These are phyloP conservation scores for Ephydatia muelleri DNA, from an alignment of 37 sponge, comb jelly and placozoan species.

Conservation along the genomic window DNA sequence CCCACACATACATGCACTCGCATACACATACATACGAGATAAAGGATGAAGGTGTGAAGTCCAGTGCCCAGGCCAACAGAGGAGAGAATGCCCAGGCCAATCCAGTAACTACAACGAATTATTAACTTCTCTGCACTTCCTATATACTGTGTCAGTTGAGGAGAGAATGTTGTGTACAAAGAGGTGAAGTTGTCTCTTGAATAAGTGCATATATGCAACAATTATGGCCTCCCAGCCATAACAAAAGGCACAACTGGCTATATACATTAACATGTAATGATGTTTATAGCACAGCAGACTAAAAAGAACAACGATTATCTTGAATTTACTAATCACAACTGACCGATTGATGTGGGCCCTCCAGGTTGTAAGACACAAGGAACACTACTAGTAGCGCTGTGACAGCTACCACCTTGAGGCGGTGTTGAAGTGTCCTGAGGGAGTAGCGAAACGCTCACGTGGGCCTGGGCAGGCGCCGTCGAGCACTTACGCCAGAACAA, in stretches of 20 bases:
- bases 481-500: slow-evolving; percentile 39
- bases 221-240: too few species aligned
- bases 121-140: slow-evolving; percentile 30
- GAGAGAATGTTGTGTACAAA: background rate
- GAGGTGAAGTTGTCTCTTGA: too few species aligned
- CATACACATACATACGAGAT: slow-evolving; percentile 52
- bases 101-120: slow-evolving; percentile 92
- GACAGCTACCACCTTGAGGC: slow-evolving; percentile 36
- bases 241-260: too few species aligned
- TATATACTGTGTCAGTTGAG: slow-evolving; percentile 59
- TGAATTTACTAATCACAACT: too few species aligned
- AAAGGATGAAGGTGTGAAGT: slow-evolving; percentile 96
- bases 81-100: slow-evolving; percentile 94
- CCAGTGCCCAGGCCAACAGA: slow-evolving; percentile 97
- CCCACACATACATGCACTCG: background rate
- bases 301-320: too few species aligned
- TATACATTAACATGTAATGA: too few species aligned
- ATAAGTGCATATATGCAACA: background rate
- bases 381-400: slow-evolving; percentile 9
- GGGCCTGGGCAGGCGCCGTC: background rate
- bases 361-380: slow-evolving; percentile 40
- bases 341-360: slow-evolving; percentile 82
- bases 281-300: too few species aligned
- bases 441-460: background rate
- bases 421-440: slow-evolving; percentile 63